These are phyloP conservation scores for Hippopotamyrus pictus DNA, from an alignment of 2,797 vertebrate species.

Conservation along the genomic window DNA sequence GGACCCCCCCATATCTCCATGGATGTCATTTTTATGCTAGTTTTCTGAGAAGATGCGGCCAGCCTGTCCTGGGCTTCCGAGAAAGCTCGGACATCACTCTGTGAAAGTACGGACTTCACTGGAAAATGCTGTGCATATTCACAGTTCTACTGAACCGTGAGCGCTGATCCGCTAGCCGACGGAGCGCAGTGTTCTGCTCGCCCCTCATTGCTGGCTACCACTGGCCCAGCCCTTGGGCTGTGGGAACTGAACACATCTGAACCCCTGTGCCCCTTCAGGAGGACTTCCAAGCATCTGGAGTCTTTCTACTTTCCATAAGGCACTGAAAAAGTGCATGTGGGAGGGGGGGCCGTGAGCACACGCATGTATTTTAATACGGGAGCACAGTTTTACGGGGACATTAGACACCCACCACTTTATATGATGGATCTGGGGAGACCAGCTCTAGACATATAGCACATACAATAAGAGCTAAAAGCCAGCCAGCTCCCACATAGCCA, in stretches of 20 bases:
- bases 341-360: background rate
- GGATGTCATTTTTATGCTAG: background rate
- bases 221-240: background rate
- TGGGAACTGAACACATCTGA: background rate
- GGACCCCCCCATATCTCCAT: background rate
- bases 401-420: background rate
- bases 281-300: background rate
- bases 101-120: background rate
- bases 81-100: background rate
- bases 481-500: background rate
- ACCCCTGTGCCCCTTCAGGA: background rate
- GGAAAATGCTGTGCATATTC: background rate
- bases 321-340: background rate
- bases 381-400: background rate
- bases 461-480: background rate
- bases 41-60: background rate
- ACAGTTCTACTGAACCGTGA: background rate
- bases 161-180: background rate
- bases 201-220: background rate
- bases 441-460: background rate
- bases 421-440: background rate
- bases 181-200: background rate
- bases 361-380: background rate
- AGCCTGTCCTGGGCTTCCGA: background rate
- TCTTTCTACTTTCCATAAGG: background rate